Base-by-base conservation (phyloP, 2,888 invertebrate species). In the Dryadula phaetusa region DNA sequence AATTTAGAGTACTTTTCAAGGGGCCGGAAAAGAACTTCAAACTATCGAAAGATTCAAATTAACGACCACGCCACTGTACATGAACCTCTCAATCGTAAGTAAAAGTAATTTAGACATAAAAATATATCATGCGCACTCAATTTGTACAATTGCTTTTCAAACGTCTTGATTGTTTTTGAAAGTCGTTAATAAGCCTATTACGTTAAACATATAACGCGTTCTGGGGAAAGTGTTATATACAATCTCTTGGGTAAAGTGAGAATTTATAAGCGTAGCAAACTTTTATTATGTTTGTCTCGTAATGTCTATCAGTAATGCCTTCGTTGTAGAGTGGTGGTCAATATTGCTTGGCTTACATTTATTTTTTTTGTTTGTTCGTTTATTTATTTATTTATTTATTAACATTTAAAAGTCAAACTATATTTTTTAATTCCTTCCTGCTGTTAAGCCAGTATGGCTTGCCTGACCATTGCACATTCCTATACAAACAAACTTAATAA, bases 171-270 rank as follows among this genome's bases (percentile, higher is more conserved):
- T 32, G n/a, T 56, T 56, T 22, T 40, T 40, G 54, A 56, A 40
- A 56, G 40, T 25, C 20, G 22, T 16, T 20, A 34, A 40, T 25
- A 56, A 37, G 16, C 0, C n/a, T 56, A 37, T 40, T 40, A 56
- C 40, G 40, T 22, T 56, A 40, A 22, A 40, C 22, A 56, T 40
- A 52, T 28, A 52, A 52, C 52, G 32, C 20, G 10, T 40, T 20
- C 40, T 34, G 10, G 40, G n/a, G 56, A 40, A 56, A 56, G 40
- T 40, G 8, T 37, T 40, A 20, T 14, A 8, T 56, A 40, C 37
- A 37, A 37, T 37, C 54, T 34, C 32, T 22, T n/a, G 22, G 10
- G 40, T 22, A 40, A 40, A 10, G 16, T 16, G 49, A 52, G 22
- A 10, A 12, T 56, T 22, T 56, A 56, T 25, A 40, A 40, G n/a